Base-by-base conservation (phyloP, 2,888 invertebrate species). In the Zaprionus obscuricornis region DNA sequence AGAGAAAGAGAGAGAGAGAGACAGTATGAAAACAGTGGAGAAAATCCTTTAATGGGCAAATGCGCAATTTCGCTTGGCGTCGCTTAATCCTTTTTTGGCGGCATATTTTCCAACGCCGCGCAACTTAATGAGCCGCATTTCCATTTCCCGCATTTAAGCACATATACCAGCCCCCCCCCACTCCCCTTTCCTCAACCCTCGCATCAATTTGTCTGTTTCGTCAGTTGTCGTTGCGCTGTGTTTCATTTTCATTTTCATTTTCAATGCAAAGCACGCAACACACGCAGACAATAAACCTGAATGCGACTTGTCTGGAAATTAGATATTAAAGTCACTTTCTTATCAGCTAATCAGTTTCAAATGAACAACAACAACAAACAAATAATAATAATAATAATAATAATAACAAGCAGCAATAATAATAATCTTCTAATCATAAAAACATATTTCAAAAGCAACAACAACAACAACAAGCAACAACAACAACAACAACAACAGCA, bases 41-140 rank as follows among this genome's bases (percentile, higher is more conserved):
- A 29, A 54, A 55, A 55, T 67, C 60, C 62, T 58, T 73, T 64
- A 76, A 81, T 66, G 64, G 66, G 27, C 66, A 43, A n/a, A 18
- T 56, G 40, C 55, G 54, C 36, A 66, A 62, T 55, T 81, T 59
- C 36, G n/a, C 40, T 47, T 27, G 59, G 27, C 66, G 55, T 36
- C 45, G 37, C 47, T 74, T 84, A 79, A 84, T 79, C 84, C 84
- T 73, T 81, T 66, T 73, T 81, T 66, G 54, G 43, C 49, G 77
- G 81, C 77, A 81, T 81, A 84, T 81, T 84, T 83, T 73, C 42
- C 65, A 59, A 59, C 73, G 60, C 52, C 16, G 29, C 29, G 57
- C 40, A 49, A 66, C 70, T 84, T 79, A 81, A 84, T 84, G 85
- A 77, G 77, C 47, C 58, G 60, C 70, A 71, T 72, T 70, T n/a